phyloP scores from a whole-genome alignment of 2,888 invertebrate species.

The Lasioglossum villosulum region DNA sequence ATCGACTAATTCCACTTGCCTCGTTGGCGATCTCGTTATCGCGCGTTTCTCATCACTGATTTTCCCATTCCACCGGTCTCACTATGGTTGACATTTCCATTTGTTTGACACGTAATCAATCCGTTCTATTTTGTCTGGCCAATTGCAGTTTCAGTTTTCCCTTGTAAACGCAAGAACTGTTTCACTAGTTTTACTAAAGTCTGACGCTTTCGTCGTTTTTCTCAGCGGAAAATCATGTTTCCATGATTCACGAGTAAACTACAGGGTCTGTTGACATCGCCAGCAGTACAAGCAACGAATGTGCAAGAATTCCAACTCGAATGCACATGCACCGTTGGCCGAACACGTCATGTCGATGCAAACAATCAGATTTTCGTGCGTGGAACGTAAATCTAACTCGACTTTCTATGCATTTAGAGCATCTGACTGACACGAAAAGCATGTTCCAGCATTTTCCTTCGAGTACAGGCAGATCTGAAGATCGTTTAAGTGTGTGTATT shows the following conservation, averaged over 20 bases:
- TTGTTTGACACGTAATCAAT: not conserved
- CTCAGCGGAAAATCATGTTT: not conserved
- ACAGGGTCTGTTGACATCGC: not conserved
- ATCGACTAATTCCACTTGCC: not conserved
- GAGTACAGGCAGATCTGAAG: not conserved
- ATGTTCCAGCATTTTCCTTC: not conserved
- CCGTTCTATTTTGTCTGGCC: too few relatives aligned
- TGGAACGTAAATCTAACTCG: conserved; percentile 24
- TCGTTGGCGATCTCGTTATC: not conserved
- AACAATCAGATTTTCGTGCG: conserved; percentile 34
- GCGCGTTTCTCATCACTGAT: not conserved
- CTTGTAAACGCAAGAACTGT: not conserved
- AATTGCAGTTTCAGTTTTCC: not conserved
- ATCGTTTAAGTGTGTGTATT: too few relatives aligned
- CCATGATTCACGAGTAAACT: not conserved
- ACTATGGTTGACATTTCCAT: not conserved
- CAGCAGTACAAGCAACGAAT: conserved; percentile 71
- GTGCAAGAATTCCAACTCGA: conserved; percentile 68
- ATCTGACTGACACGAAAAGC: not conserved
- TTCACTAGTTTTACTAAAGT: not conserved
- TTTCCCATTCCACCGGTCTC: not conserved
- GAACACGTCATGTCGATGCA: conserved; percentile 24
- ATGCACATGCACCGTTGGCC: conserved; percentile 27
- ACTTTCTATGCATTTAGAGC: conserved; percentile 16
- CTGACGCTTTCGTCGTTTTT: not conserved